Percentiles rank a stretch among this genome's conserved stretches.
phyloP scores from a whole-genome alignment of 2,888 invertebrate genomes.

The Cloeon dipterum region DNA sequence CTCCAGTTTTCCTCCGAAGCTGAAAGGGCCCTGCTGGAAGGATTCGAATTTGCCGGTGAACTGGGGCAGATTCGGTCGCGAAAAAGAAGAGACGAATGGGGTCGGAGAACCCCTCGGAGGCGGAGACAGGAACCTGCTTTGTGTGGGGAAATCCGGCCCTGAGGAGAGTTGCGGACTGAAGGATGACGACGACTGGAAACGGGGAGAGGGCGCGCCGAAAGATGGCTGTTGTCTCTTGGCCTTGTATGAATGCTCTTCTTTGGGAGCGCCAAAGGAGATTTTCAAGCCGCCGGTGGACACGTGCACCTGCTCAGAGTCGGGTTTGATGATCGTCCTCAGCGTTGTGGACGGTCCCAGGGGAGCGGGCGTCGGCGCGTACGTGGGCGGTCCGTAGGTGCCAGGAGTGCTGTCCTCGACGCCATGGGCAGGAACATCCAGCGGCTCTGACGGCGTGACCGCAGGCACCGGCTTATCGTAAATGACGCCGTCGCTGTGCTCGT shows the following conservation, averaged over 20 bases:
- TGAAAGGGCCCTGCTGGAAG: constrained; percentile 10
- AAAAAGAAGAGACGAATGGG: constrained; percentile 11
- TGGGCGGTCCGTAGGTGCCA: constrained; percentile 26
- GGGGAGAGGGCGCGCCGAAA: not conserved
- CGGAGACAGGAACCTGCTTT: constrained; percentile 14
- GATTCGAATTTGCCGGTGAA: constrained; percentile 17
- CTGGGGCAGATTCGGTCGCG: constrained; percentile 23
- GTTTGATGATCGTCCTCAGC: constrained; percentile 59
- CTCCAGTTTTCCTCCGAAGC: constrained; percentile 1
- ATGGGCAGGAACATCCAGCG: constrained; percentile 29
- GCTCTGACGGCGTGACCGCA: constrained; percentile 43
- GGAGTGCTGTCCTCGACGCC: constrained; percentile 31
- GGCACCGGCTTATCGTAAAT: constrained; percentile 61
- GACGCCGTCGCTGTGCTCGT: constrained; percentile 34
- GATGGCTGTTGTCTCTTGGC: constrained; percentile 22
- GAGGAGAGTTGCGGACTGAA: too few relatives aligned
- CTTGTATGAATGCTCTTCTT: constrained; percentile 28
- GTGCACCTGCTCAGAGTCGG: constrained; percentile 65
- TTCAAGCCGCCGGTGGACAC: constrained; percentile 51
- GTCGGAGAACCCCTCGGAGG: constrained; percentile 8
- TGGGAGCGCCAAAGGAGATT: constrained; percentile 63
- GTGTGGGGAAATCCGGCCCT: constrained; percentile 17
- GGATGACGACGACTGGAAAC: too few relatives aligned
- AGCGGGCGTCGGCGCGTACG: constrained; percentile 14
- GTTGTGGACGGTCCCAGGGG: constrained; percentile 33